phyloP scores from a whole-genome alignment of 2,888 invertebrate species.

The Lacanobia oleracea region DNA sequence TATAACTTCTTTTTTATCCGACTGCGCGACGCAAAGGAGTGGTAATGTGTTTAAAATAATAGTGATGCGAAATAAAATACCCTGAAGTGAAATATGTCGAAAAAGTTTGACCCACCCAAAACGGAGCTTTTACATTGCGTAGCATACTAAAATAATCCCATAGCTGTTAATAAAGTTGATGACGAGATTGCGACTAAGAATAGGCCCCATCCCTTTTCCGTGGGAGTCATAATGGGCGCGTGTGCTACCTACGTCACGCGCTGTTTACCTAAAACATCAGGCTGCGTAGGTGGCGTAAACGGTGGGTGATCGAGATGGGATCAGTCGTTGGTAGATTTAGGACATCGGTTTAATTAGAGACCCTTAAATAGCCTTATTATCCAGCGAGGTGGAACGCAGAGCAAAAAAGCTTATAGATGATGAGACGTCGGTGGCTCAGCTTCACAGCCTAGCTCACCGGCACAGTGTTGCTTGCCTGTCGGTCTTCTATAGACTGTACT shows the following conservation, averaged over 20 bases:
- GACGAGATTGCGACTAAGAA: conserved; percentile 20
- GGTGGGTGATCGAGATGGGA: conserved; percentile 1
- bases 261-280: conserved; percentile 22
- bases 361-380: background rate
- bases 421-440: too few relatives aligned
- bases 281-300: conserved; percentile 10
- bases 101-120: too few relatives aligned
- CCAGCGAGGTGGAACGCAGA: too few relatives aligned
- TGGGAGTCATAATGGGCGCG: conserved; percentile 14
- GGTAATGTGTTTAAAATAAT: too few relatives aligned
- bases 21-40: too few relatives aligned
- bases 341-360: background rate
- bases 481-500: too few relatives aligned
- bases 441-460: too few relatives aligned
- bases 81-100: too few relatives aligned
- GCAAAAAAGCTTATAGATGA: too few relatives aligned
- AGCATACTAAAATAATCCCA: background rate
- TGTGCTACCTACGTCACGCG: conserved; percentile 24
- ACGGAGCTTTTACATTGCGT: background rate
- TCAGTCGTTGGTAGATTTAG: background rate
- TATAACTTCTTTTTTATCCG: too few relatives aligned
- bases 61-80: too few relatives aligned
- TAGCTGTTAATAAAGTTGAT: conserved; percentile 12
- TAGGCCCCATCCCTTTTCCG: conserved; percentile 39
- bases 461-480: too few relatives aligned